Conservation (phyloP, 2,888 invertebrate genomes). For the Eretmocerus hayati region DNA sequence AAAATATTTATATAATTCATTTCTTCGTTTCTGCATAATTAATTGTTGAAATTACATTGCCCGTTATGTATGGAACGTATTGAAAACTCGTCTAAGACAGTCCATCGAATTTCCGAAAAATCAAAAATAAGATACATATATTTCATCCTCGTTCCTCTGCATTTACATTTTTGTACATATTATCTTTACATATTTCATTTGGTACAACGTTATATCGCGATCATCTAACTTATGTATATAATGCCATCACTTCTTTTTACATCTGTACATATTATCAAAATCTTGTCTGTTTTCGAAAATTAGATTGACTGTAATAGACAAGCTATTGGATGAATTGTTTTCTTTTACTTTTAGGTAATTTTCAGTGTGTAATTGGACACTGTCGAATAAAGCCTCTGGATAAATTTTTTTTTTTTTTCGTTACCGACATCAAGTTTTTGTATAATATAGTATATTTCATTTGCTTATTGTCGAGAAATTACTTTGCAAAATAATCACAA, state of each 20-base stretch:
- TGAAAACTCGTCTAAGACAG: too few relatives aligned
- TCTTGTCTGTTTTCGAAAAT: constrained; percentile 13
- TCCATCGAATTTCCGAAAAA: constrained; percentile 20
- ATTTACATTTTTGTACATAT: constrained; percentile 18
- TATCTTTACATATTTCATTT: constrained; percentile 12
- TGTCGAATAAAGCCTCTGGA: too few relatives aligned
- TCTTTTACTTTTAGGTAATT: too few relatives aligned
- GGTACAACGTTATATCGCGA: background rate
- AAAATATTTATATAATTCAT: constrained; percentile 5
- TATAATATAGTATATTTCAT: too few relatives aligned
- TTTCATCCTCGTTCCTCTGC: constrained; percentile 1
- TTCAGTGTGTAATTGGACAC: too few relatives aligned
- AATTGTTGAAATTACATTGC: background rate
- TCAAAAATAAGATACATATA: constrained; percentile 15
- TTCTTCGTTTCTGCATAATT: constrained; percentile 6
- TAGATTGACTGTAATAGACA: constrained; percentile 17
- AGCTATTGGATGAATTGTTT: too few relatives aligned
- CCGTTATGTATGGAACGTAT: too few relatives aligned
- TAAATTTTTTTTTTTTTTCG: too few relatives aligned
- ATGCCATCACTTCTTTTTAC: background rate
- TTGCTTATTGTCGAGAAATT: too few relatives aligned
- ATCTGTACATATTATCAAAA: constrained; percentile 14
- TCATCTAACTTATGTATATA: background rate
- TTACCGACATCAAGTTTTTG: too few relatives aligned
- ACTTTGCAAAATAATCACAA: too few relatives aligned